Conservation (phyloP, 2,888 invertebrate genomes). For the Agrotis exclamationis region DNA sequence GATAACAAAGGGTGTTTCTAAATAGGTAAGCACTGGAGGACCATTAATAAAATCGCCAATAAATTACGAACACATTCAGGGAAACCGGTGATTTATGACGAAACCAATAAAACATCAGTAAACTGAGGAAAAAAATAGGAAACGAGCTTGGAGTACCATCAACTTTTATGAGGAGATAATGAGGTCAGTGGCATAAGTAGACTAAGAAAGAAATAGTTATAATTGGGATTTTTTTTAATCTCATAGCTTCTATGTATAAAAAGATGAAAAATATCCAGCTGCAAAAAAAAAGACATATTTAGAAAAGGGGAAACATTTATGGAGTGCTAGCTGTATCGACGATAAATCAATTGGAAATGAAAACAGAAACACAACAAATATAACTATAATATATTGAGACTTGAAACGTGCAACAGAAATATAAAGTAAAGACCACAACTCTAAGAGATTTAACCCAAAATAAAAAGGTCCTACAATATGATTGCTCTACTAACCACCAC, state of each 20-base stretch:
- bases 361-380: too few species aligned
- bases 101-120: constrained; percentile 51
- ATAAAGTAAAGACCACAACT: too few species aligned
- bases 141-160: constrained; percentile 5
- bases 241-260: too few species aligned
- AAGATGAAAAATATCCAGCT: too few species aligned
- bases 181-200: background rate
- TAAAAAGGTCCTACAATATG: background rate
- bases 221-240: background rate
- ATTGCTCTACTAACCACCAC: background rate
- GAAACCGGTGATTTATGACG: constrained; percentile 57
- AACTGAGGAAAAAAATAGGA: constrained; percentile 33
- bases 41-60: constrained; percentile 54
- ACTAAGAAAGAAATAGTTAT: background rate
- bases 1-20: constrained; percentile 33
- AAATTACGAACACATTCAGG: constrained; percentile 51
- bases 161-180: background rate
- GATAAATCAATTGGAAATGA: too few species aligned
- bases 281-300: too few species aligned
- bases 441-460: background rate
- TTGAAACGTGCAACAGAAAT: too few species aligned
- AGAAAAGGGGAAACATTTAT: too few species aligned
- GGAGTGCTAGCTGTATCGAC: too few species aligned
- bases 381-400: too few species aligned
- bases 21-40: constrained; percentile 10